These are phyloP conservation scores for Orthosia cruda DNA, from an alignment of 2,888 invertebrate species.

Conservation along the genomic window DNA sequence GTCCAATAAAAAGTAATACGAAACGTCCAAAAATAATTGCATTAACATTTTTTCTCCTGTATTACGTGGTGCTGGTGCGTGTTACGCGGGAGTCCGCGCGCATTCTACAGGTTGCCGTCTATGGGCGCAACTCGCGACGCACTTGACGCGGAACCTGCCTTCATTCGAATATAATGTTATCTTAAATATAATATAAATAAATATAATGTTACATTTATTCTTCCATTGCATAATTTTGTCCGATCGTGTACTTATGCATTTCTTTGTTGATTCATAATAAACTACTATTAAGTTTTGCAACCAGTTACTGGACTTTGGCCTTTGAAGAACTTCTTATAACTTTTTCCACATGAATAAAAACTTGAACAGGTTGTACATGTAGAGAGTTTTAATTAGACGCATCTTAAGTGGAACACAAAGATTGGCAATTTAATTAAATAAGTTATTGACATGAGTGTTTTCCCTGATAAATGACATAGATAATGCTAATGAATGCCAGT, in stretches of 20 bases:
- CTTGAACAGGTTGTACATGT: conserved; percentile 27
- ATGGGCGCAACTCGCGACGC: conserved; percentile 73
- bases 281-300: conserved; percentile 17
- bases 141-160: conserved; percentile 77
- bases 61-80: conserved; percentile 54
- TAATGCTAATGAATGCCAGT: conserved; percentile 30
- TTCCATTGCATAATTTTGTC: conserved; percentile 38
- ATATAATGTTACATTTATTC: no score
- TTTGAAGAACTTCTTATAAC: conserved; percentile 7
- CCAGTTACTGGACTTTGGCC: conserved; percentile 6
- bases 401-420: conserved; percentile 31
- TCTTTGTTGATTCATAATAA: conserved; percentile 27
- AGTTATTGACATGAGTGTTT: conserved; percentile 21
- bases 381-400: conserved; percentile 49
- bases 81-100: conserved; percentile 70
- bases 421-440: conserved; percentile 41
- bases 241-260: neutral
- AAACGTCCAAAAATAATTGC: conserved; percentile 70
- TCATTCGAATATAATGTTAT: conserved; percentile 45
- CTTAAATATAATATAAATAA: neutral
- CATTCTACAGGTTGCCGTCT: conserved; percentile 87
- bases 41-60: conserved; percentile 50
- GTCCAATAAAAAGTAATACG: conserved; percentile 67
- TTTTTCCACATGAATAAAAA: conserved; percentile 19
- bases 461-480: conserved; percentile 47